A percentile compares a stretch with the other conserved stretches of the same genome.
Evolutionary conservation across 1,140 invertebrate genomes (phyloP).

Genomic region (Trachymyrmex septentrionalis): DNA sequence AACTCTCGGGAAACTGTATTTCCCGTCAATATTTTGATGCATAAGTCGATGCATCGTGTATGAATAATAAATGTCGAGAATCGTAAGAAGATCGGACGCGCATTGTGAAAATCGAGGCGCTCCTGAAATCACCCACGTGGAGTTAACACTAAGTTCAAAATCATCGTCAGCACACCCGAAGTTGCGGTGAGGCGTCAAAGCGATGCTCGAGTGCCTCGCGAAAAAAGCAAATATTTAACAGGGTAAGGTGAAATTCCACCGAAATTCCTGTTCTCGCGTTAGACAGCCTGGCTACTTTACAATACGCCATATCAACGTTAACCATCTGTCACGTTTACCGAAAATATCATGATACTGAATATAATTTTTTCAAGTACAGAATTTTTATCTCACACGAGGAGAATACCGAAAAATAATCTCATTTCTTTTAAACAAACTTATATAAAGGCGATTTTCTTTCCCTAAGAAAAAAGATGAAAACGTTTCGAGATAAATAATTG

Average conservation of each 20-base stretch:
- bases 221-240: slow-evolving; percentile 74
- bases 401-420: neutral
- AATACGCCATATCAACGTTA: neutral
- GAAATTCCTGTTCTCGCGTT: slow-evolving; percentile 67
- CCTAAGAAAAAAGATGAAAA: neutral
- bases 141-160: slow-evolving; percentile 33
- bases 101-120: slow-evolving; percentile 30
- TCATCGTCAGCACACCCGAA: slow-evolving; percentile 34
- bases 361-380: neutral
- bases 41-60: neutral
- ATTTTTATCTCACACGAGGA: neutral
- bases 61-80: slow-evolving; percentile 38
- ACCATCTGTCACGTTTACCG: neutral
- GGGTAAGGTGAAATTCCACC: slow-evolving; percentile 70
- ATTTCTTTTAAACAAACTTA: neutral
- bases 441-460: neutral
- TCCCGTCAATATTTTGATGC: neutral
- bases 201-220: slow-evolving; percentile 53
- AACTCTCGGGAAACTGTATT: slow-evolving; percentile 1
- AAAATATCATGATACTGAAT: neutral
- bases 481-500: neutral
- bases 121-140: slow-evolving; percentile 41
- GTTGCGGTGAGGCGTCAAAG: slow-evolving; percentile 66
- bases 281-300: slow-evolving; percentile 53
- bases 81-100: slow-evolving; percentile 11